These are phyloP conservation scores for Drosophila vallismaia DNA, from an alignment of 2,888 invertebrate genomes.

Conservation along the genomic window DNA sequence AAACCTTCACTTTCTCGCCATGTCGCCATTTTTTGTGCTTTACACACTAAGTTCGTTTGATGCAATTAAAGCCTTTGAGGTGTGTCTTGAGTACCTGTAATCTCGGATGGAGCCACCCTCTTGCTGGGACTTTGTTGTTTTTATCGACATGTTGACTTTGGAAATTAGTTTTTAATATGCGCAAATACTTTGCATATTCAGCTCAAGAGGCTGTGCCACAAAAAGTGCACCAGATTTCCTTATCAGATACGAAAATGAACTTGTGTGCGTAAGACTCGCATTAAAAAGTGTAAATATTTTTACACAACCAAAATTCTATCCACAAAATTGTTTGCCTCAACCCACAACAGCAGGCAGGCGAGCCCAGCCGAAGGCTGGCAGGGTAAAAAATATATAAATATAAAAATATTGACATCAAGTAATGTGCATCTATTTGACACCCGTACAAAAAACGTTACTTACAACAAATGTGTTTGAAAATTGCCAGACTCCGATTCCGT, in stretches of 20 bases:
- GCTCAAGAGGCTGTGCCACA: constrained; percentile 34
- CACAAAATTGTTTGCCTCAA: constrained; percentile 39
- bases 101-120: constrained; percentile 43
- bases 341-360: background rate
- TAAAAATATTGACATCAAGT: constrained; percentile 82
- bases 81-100: constrained; percentile 52
- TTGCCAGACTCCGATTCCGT: constrained; percentile 46
- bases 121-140: constrained; percentile 61
- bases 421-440: constrained; percentile 80
- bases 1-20: too few relatives aligned
- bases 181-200: constrained; percentile 81
- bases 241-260: constrained; percentile 37
- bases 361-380: constrained; percentile 1
- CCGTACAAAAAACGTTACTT: constrained; percentile 79
- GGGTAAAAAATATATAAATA: constrained; percentile 57
- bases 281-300: constrained; percentile 69
- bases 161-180: constrained; percentile 84
- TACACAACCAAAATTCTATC: constrained; percentile 70
- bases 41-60: too few relatives aligned
- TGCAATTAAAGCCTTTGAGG: constrained; percentile 36
- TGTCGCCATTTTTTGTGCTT: too few relatives aligned
- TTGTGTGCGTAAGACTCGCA: constrained; percentile 11
- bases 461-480: constrained; percentile 76
- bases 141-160: constrained; percentile 83
- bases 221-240: constrained; percentile 65